Conservation (phyloP, 2,113 vertebrate species). For the Mixornis gularis region DNA sequence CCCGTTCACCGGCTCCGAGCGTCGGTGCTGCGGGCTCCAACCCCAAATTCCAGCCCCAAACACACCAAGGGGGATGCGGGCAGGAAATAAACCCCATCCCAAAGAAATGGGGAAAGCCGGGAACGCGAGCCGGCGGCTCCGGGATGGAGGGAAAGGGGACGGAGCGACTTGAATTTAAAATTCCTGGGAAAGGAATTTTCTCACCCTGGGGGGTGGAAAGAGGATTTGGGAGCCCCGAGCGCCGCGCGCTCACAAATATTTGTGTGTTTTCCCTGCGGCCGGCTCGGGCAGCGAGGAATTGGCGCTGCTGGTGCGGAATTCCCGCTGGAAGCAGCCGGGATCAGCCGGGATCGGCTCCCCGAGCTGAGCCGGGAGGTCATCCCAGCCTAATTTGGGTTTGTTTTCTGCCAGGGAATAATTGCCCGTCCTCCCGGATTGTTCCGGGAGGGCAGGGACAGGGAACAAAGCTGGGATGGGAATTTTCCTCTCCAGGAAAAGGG, state of each 20-base stretch:
- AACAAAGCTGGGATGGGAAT: constrained; percentile 44
- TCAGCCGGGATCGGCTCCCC: background rate
- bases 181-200: background rate
- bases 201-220: background rate
- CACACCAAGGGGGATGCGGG: rapidly evolving
- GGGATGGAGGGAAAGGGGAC: background rate
- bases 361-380: background rate
- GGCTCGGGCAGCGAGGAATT: background rate
- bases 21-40: background rate
- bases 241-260: background rate
- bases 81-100: background rate
- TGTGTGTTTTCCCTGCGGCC: background rate
- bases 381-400: background rate
- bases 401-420: constrained; percentile 13
- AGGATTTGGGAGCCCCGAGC: background rate
- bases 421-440: background rate
- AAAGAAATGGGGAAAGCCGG: background rate
- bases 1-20: background rate
- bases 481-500: constrained; percentile 7
- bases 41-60: background rate
- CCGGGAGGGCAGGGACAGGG: constrained; percentile 10
- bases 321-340: background rate
- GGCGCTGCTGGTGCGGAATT: background rate
- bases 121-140: background rate
- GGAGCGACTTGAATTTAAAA: background rate